Evolutionary conservation across 2,113 vertebrate species (phyloP), one percentile per base, ranked within the genome.

Genomic region (Lophotis ruficrista): DNA sequence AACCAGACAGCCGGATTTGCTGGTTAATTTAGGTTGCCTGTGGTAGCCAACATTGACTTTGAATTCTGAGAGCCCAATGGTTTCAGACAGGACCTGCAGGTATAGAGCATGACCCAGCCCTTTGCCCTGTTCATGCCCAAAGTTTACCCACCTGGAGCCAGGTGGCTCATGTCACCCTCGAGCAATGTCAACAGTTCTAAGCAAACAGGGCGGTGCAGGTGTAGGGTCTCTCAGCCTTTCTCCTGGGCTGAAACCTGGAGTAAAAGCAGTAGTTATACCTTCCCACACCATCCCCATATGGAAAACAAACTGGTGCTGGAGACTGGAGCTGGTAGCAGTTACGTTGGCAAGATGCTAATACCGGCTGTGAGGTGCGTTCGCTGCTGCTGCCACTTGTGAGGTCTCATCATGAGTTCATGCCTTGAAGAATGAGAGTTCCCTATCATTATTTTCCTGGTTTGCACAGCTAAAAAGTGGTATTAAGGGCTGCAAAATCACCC

Each of bases 371-470:
- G 62, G 51, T 17, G 25, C 2, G 0, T 78, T 85, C 69, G 57
- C 41, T 83, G 51, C 73, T 88, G 53, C 73, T 57, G 48, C 95
- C 83, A 33, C 69, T 76, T 85, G 93, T 94, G 96, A 95, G 92
- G 87, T 96, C 89, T 92, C 65, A 21, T 72, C 16, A 6, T 43
- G 41, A 83, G 25, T 73, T 92, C 24, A 28, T 61, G 80, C 18
- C 81, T 93, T 51, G 77, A 93, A 93, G 84, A 87, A 54, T 38
- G n/a, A 87, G 45, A 54, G 27, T 62, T 96, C 56, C 37, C 86
- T 89, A 56, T 65, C 73, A 87, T 96, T 91, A 94, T 80, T 87
- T 93, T 71, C 70, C 62, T 85, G 54, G 18, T 94, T 91, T 89
- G 61, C 81, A 58, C 35, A 76, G 94, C 53, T 94, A 41, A 94